phyloP scores from a whole-genome alignment of 2,888 invertebrate species.

The Chloroclystis v-ata region DNA sequence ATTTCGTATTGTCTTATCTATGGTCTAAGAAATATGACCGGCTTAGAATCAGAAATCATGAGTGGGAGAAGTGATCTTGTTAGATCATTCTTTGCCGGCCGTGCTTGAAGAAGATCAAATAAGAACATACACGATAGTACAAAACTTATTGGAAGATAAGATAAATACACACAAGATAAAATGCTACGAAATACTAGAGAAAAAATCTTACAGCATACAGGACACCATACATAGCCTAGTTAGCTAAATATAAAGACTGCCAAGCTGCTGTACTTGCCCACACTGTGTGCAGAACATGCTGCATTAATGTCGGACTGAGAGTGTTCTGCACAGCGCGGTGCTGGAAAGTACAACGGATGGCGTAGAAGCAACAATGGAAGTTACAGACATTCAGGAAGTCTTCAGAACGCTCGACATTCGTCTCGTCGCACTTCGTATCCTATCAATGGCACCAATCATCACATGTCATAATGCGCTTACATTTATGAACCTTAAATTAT shows the following conservation, averaged over 20 bases:
- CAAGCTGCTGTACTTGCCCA: slow-evolving; percentile 22
- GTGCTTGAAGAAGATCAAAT: slow-evolving; percentile 26
- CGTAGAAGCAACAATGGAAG: slow-evolving; percentile 68
- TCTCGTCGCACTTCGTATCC: slow-evolving; percentile 65
- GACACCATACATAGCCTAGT: slow-evolving; percentile 29
- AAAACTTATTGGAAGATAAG: slow-evolving; percentile 20
- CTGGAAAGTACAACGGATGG: slow-evolving; percentile 23
- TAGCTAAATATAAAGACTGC: slow-evolving; percentile 26
- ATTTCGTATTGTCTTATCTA: slow-evolving; percentile 77
- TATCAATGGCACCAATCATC: slow-evolving; percentile 78
- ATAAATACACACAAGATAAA: slow-evolving; percentile 25
- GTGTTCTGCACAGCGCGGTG: slow-evolving; percentile 17
- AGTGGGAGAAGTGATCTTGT: too few species aligned
- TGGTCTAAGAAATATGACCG: slow-evolving; percentile 50
- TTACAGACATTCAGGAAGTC: slow-evolving; percentile 59
- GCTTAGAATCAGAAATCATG: slow-evolving; percentile 22
- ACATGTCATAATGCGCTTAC: slow-evolving; percentile 75
- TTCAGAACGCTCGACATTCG: slow-evolving; percentile 53
- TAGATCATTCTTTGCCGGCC: slow-evolving; percentile 23
- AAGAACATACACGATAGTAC: slow-evolving; percentile 16
- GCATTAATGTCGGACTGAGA: neutral
- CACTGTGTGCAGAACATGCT: slow-evolving; percentile 11
- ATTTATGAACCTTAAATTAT: slow-evolving; percentile 62
- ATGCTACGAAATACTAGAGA: slow-evolving; percentile 29
- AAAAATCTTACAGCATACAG: slow-evolving; percentile 25